phyloP scores from a whole-genome alignment of 2,113 vertebrate species.

The Oncorhynchus kisutch region DNA sequence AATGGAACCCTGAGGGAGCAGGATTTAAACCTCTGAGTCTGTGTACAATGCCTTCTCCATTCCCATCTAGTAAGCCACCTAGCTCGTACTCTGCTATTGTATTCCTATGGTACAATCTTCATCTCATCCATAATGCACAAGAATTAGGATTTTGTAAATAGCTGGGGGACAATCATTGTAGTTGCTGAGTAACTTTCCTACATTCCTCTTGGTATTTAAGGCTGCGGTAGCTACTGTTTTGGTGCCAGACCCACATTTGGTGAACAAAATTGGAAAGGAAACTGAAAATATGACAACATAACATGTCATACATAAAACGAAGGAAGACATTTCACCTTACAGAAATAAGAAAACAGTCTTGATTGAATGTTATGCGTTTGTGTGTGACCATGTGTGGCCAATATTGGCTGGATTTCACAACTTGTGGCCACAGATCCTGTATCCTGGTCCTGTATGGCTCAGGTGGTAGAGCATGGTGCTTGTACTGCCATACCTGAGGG shows the following conservation, averaged over 20 bases:
- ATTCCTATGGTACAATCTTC: constrained; percentile 1
- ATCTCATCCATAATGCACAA: background rate
- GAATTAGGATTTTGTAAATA: background rate
- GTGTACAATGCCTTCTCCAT: constrained; percentile 7
- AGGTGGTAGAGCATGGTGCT: too few species aligned
- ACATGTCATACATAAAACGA: constrained; percentile 3
- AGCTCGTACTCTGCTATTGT: constrained; percentile 1
- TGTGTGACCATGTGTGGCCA: too few species aligned
- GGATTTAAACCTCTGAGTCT: constrained; percentile 11
- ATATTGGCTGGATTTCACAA: background rate
- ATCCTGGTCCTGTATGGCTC: too few species aligned
- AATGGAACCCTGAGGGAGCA: constrained; percentile 28
- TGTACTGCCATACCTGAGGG: too few species aligned
- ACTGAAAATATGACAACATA: background rate
- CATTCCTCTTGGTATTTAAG: constrained; percentile 41
- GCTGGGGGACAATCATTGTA: background rate
- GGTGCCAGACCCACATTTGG: constrained; percentile 3
- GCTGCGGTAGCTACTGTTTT: constrained; percentile 38
- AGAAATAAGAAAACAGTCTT: background rate
- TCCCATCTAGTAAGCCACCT: constrained; percentile 13
- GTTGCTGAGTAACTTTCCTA: constrained; percentile 35
- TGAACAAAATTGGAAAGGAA: background rate
- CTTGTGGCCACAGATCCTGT: background rate
- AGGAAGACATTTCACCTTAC: constrained; percentile 10
- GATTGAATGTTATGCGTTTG: background rate